Conservation (phyloP, 2,888 invertebrate species). For the Pristionchus arcanus region DNA sequence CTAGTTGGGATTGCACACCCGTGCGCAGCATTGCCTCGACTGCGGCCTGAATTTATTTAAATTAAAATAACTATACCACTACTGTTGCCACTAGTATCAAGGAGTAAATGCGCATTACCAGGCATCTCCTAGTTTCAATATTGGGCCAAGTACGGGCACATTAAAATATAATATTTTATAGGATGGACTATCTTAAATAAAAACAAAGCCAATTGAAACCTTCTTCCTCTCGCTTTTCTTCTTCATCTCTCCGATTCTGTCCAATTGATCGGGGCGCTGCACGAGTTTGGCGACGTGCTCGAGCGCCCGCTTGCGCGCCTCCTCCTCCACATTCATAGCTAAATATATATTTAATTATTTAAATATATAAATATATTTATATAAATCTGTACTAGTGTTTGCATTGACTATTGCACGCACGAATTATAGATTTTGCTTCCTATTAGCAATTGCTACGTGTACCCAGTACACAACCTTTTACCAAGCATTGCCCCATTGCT, state of each 20-base stretch:
- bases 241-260: conserved; percentile 85
- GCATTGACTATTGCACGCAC: too few relatives aligned
- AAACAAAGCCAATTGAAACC: conserved; percentile 71
- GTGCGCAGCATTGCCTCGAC: conserved; percentile 96
- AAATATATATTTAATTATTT: not conserved
- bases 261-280: conserved; percentile 90
- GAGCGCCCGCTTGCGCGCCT: conserved; percentile 70
- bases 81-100: not conserved
- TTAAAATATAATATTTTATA: too few relatives aligned
- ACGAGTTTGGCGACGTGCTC: conserved; percentile 74
- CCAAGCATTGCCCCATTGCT: not conserved
- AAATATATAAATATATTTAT: not conserved
- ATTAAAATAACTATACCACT: not conserved
- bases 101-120: not conserved
- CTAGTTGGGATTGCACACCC: conserved; percentile 97
- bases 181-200: too few relatives aligned
- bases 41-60: conserved; percentile 85
- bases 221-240: conserved; percentile 82
- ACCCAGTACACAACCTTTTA: too few relatives aligned
- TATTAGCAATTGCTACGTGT: too few relatives aligned
- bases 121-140: not conserved
- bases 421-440: too few relatives aligned
- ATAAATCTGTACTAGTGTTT: too few relatives aligned
- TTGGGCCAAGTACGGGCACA: not conserved
- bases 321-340: conserved; percentile 57